phyloP scores from a whole-genome alignment of 2,888 invertebrate genomes.

The Sussaba pulchella region DNA sequence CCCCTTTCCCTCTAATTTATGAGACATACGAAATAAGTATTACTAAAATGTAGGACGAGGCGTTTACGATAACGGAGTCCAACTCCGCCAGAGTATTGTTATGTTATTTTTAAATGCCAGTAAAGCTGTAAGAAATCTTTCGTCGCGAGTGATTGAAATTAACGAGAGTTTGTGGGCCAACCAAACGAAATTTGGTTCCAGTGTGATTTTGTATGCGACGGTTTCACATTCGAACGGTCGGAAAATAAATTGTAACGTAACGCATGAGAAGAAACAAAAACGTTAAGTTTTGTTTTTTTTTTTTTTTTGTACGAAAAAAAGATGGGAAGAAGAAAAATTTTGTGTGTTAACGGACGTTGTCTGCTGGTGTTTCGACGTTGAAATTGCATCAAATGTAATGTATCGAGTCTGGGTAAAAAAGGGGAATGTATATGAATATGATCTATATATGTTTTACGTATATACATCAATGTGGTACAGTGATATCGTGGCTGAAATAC shows the following conservation, averaged over 20 bases:
- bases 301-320: constrained; percentile 25
- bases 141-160: constrained; percentile 44
- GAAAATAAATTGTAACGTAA: constrained; percentile 24
- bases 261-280: neutral
- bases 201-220: constrained; percentile 22
- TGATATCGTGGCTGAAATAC: constrained; percentile 19
- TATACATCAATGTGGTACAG: constrained; percentile 19
- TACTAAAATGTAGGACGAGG: constrained; percentile 66
- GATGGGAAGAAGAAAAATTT: neutral
- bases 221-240: constrained; percentile 3
- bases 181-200: constrained; percentile 14
- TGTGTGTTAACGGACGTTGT: constrained; percentile 13
- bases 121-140: constrained; percentile 60
- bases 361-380: constrained; percentile 42
- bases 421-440: neutral
- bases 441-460: neutral
- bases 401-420: constrained; percentile 25
- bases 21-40: constrained; percentile 71
- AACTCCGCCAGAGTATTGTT: constrained; percentile 67
- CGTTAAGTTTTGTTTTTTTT: constrained; percentile 18
- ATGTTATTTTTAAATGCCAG: constrained; percentile 69
- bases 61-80: constrained; percentile 58
- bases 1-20: constrained; percentile 61
- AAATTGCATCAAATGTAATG: constrained; percentile 56
- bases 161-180: neutral